Evolutionary conservation across 1,140 invertebrate genomes (phyloP).

Genomic region (Hesperophylax magnus): DNA sequence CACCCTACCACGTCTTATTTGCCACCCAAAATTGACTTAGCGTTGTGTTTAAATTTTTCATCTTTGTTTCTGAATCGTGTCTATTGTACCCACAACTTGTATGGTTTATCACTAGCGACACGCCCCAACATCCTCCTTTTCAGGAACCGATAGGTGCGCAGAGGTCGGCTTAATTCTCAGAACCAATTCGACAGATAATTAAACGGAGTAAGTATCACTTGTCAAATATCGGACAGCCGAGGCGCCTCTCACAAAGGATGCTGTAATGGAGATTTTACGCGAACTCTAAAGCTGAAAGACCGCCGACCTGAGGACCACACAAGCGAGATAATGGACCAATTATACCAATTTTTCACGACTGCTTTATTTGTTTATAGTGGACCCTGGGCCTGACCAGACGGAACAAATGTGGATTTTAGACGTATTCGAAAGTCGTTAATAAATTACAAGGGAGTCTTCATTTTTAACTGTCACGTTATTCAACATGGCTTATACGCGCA

Average conservation of each 20-base stretch:
- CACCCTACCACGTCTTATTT: too few relatives aligned
- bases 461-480: too few relatives aligned
- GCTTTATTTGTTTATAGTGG: constrained; percentile 20
- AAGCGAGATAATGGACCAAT: constrained; percentile 23
- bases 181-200: constrained; percentile 31
- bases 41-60: too few relatives aligned
- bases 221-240: constrained; percentile 5
- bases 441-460: too few relatives aligned
- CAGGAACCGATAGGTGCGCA: background rate
- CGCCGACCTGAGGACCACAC: constrained; percentile 19
- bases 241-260: constrained; percentile 7
- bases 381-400: background rate
- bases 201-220: constrained; percentile 27
- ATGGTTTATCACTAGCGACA: background rate
- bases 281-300: background rate
- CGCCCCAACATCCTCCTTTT: background rate
- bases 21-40: too few relatives aligned
- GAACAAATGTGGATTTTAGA: too few relatives aligned
- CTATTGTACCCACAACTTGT: background rate
- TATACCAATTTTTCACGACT: background rate
- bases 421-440: too few relatives aligned
- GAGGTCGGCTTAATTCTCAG: background rate
- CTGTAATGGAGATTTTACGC: constrained; percentile 10
- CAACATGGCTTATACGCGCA: too few relatives aligned
- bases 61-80: too few relatives aligned